These are phyloP conservation scores for Hyalella azteca DNA, from an alignment of 2,888 invertebrate species.

Conservation along the genomic window DNA sequence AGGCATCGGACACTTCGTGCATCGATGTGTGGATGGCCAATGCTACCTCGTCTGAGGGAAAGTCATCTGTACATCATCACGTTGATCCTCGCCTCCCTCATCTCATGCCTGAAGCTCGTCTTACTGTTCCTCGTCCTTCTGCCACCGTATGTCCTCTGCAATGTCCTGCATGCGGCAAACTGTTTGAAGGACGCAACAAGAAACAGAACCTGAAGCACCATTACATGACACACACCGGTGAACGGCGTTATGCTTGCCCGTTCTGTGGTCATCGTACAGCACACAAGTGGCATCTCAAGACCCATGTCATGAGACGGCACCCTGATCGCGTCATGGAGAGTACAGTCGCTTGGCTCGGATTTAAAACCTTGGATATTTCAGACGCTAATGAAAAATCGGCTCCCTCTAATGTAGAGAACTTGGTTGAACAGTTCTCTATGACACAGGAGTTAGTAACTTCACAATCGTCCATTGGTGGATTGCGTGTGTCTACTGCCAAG, in stretches of 20 bases:
- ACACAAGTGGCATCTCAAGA: conserved; percentile 58
- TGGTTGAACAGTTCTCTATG: too few species aligned
- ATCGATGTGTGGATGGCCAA: conserved; percentile 25
- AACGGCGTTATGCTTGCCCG: conserved; percentile 54
- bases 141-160: conserved; percentile 28
- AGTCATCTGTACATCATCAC: neutral
- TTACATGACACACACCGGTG: conserved; percentile 55
- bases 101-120: conserved; percentile 15
- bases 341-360: conserved; percentile 10
- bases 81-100: neutral
- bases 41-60: conserved; percentile 24
- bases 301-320: conserved; percentile 54
- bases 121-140: conserved; percentile 36
- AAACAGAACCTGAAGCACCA: conserved; percentile 57
- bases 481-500: too few species aligned
- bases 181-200: conserved; percentile 54
- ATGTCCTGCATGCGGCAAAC: conserved; percentile 57
- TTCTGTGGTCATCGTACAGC: conserved; percentile 54
- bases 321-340: conserved; percentile 37
- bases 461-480: too few species aligned
- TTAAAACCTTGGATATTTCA: conserved; percentile 4
- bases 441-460: too few species aligned
- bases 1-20: conserved; percentile 46
- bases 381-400: too few species aligned
- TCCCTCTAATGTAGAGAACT: too few species aligned